phyloP scores from a whole-genome alignment of 2,888 invertebrate genomes.

The Macaria liturata region DNA sequence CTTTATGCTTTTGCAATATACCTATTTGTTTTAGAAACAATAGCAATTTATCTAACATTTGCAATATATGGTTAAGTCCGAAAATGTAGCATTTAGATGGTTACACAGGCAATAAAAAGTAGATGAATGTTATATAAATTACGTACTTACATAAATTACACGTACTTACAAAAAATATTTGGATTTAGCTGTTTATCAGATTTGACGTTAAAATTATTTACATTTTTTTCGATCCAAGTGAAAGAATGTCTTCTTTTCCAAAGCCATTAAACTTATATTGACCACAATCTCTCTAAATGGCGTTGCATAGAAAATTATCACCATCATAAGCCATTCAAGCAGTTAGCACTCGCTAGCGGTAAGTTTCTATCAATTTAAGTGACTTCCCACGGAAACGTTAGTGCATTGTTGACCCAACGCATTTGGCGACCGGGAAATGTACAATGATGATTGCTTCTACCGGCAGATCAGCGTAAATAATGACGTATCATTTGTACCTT shows the following conservation, averaged over 20 bases:
- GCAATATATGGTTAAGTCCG: too few relatives aligned
- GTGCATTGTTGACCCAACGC: conserved; percentile 50
- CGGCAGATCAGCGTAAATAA: conserved; percentile 60
- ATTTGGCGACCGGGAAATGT: conserved; percentile 60
- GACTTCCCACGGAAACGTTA: conserved; percentile 66
- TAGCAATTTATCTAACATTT: background rate
- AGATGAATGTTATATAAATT: too few relatives aligned
- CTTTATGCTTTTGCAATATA: conserved; percentile 35
- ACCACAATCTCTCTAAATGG: background rate
- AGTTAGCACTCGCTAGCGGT: conserved; percentile 34
- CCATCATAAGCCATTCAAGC: conserved; percentile 16
- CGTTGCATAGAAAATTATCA: conserved; percentile 7
- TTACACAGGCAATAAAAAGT: too few relatives aligned
- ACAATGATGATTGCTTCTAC: conserved; percentile 59
- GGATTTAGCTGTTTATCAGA: too few relatives aligned
- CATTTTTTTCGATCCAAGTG: too few relatives aligned
- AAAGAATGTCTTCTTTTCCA: too few relatives aligned
- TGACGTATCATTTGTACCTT: conserved; percentile 56
- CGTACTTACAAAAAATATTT: too few relatives aligned
- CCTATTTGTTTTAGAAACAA: conserved; percentile 7
- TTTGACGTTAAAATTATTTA: too few relatives aligned
- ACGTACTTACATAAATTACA: too few relatives aligned
- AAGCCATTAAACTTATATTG: too few relatives aligned
- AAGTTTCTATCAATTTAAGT: conserved; percentile 44
- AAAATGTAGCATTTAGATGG: too few relatives aligned